Evolutionary conservation across 2,888 invertebrate genomes (phyloP).

Genomic region (Odontothrips loti): DNA sequence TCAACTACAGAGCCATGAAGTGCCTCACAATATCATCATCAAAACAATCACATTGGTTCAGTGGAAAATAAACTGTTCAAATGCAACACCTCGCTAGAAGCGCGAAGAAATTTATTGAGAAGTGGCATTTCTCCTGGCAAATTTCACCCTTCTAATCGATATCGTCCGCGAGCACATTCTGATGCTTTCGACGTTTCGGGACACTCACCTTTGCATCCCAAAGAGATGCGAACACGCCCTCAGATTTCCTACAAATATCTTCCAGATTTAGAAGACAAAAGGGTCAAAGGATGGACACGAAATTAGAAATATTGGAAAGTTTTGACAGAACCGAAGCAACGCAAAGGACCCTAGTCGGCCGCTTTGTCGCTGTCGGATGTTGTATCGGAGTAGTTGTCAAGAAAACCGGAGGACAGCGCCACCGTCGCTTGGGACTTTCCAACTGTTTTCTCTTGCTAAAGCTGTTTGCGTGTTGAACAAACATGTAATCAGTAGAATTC

Average conservation of each 20-base stretch:
- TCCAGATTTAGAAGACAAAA: background rate
- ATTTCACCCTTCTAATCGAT: too few species aligned
- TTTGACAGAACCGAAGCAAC: background rate
- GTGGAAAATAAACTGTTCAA: background rate
- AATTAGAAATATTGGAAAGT: background rate
- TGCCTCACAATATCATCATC: background rate
- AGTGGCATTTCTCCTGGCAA: background rate
- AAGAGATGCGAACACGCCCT: background rate
- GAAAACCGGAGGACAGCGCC: too few species aligned
- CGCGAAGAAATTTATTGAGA: background rate
- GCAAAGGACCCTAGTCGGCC: too few species aligned
- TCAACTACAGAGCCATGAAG: too few species aligned
- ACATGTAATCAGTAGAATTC: too few species aligned
- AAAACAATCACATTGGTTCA: background rate
- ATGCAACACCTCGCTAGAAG: background rate
- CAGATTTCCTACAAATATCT: background rate
- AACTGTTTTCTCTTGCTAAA: too few species aligned
- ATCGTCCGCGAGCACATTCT: too few species aligned
- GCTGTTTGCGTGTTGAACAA: too few species aligned
- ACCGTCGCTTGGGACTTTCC: too few species aligned
- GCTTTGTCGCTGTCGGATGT: too few species aligned
- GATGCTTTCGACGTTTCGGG: too few species aligned
- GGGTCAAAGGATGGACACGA: background rate
- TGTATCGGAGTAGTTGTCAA: too few species aligned
- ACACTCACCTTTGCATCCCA: background rate